Conservation (phyloP, 2,113 vertebrate species). For the Pterocles burchelli region DNA sequence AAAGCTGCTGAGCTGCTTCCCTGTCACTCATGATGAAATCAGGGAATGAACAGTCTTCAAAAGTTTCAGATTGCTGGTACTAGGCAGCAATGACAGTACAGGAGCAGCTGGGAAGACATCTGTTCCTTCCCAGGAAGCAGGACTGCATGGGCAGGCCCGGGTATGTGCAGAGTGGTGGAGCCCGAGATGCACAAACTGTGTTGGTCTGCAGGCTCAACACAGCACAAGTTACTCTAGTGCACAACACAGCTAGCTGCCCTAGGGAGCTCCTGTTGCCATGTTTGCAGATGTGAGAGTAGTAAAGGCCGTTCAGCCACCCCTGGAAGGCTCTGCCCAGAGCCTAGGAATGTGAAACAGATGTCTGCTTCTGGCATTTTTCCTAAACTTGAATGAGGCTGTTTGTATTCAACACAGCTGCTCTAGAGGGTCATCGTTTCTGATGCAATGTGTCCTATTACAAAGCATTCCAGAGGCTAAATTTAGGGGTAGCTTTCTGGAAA, state of each 20-base stretch:
- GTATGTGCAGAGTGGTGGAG: neutral
- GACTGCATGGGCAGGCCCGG: neutral
- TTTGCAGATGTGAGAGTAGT: neutral
- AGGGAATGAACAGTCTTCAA: fast-evolving
- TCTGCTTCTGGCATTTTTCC: neutral
- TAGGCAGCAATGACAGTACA: neutral
- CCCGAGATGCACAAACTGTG: fast-evolving
- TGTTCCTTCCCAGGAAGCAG: neutral
- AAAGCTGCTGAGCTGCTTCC: neutral
- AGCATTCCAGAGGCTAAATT: conserved; percentile 11
- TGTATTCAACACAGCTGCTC: neutral
- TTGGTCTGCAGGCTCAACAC: neutral
- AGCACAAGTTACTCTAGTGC: fast-evolving
- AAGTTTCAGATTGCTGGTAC: neutral
- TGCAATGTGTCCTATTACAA: neutral
- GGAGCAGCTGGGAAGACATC: neutral
- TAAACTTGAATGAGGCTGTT: neutral
- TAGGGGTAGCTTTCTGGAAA: neutral
- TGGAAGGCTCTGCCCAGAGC: neutral
- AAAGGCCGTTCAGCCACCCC: neutral
- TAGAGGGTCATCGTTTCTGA: neutral
- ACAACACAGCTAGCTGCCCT: neutral
- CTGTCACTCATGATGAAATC: neutral
- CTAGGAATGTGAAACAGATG: neutral
- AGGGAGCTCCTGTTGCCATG: neutral